phyloP scores from a whole-genome alignment of 2,888 invertebrate species.

The Spilarctia lutea region DNA sequence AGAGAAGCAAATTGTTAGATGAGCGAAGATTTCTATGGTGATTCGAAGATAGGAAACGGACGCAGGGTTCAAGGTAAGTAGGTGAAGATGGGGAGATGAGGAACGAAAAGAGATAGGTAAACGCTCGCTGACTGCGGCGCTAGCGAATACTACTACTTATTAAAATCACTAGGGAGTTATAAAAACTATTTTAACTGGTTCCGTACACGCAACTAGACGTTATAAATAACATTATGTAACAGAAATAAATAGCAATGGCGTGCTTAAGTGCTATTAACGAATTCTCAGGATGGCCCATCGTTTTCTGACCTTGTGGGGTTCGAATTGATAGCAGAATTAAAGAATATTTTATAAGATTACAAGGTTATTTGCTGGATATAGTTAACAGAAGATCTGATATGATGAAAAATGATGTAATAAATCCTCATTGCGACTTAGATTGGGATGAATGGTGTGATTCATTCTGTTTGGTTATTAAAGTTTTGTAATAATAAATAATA shows the following conservation, averaged over 20 bases:
- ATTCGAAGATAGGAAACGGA: too few species aligned
- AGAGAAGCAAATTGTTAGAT: too few species aligned
- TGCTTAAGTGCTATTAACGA: not conserved
- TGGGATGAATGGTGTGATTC: not conserved
- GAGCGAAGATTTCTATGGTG: too few species aligned
- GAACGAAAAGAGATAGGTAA: too few species aligned
- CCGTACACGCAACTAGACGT: not conserved
- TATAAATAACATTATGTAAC: not conserved
- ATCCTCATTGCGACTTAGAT: not conserved
- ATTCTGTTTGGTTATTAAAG: not conserved
- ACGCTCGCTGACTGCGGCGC: too few species aligned
- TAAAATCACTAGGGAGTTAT: not conserved
- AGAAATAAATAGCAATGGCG: slow-evolving; percentile 3
- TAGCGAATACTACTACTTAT: too few species aligned
- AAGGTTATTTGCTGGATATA: not conserved
- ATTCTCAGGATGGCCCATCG: not conserved
- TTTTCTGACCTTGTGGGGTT: slow-evolving; percentile 2
- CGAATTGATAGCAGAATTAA: not conserved
- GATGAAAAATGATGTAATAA: not conserved
- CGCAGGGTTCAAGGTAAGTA: too few species aligned
- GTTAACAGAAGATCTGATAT: not conserved
- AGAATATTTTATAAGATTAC: not conserved
- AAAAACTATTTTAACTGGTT: not conserved
- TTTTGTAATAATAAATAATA: not conserved
- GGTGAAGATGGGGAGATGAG: too few species aligned